These are phyloP conservation scores for Pherbina coryleti DNA, from an alignment of 2,888 invertebrate genomes.

Conservation along the genomic window DNA sequence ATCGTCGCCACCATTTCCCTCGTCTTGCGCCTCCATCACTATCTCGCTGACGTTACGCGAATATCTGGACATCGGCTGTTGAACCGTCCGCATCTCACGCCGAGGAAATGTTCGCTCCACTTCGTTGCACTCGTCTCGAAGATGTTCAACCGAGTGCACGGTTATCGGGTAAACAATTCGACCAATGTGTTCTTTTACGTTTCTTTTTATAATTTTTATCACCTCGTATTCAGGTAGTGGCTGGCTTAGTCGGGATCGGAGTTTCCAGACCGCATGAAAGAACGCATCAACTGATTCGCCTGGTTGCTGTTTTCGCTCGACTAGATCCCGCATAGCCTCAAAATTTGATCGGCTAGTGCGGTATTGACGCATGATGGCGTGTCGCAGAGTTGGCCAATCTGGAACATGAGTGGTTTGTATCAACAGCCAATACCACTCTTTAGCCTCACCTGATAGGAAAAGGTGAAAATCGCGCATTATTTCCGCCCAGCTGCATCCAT, in stretches of 20 bases:
- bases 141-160: too few relatives aligned
- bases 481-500: too few relatives aligned
- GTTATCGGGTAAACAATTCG: slow-evolving; percentile 11
- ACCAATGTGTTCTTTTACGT: not conserved
- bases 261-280: slow-evolving; percentile 10
- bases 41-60: not conserved
- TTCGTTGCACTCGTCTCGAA: too few relatives aligned
- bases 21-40: not conserved
- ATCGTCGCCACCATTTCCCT: too few relatives aligned
- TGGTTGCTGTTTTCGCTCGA: not conserved
- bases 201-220: slow-evolving; percentile 25
- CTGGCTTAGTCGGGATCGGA: not conserved
- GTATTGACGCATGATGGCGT: not conserved
- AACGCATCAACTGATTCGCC: not conserved
- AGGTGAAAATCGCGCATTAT: not conserved
- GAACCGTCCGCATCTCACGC: not conserved
- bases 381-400: too few relatives aligned
- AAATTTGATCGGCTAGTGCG: not conserved
- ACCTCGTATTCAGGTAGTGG: slow-evolving; percentile 22
- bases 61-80: not conserved
- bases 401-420: not conserved
- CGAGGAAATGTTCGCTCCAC: too few relatives aligned
- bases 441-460: not conserved
- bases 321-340: slow-evolving; percentile 7
- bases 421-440: not conserved